Base-by-base conservation (phyloP, 2,113 vertebrate species). In the Lathamus discolor region DNA sequence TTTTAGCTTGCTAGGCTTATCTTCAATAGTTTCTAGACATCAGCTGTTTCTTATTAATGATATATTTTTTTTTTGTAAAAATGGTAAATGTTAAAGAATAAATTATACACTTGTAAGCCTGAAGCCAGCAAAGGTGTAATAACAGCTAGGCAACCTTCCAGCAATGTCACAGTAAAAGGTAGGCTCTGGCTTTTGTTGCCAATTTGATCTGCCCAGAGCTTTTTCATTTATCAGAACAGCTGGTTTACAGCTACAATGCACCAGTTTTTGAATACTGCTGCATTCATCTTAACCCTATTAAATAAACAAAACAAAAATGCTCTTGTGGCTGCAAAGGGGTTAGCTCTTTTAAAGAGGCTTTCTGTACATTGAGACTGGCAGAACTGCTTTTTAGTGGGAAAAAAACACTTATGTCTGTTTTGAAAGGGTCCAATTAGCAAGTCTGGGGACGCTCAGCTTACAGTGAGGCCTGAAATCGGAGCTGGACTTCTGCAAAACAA, bases 401-500 rank as follows among this genome's bases (percentile, higher is more conserved):
- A 80, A 80, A 88, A 59, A 39, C 52, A 39, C 22, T 59, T 10
- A 61, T 23, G 54, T 24, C 63, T 86, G 63, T 62, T 94, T 88
- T 66, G 19, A 95, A 96, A 93, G 52, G 41, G 29, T 52, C 75
- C 49, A 82, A 72, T 80, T 87, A 95, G 88, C 57, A 48, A 61
- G 62, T 83, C 92, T 90, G 85, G 75, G 94, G 44, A 79, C 0
- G 1, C 86, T 88, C 77, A 62, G 74, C 61, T 94, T 95, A 92
- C 93, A 95, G 51, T 3, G 37, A 61, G 17, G 75, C 95, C 37
- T 92, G 96, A 96, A 95, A 94, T 0, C 39, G 35, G 92, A 96
- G 93, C 63, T 64, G 86, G 61, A 66, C 80, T 91, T 35, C 37
- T 70, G 76, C n/a, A 73, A 83, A 94, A 89, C 37, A 75, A 78